A percentile compares a stretch with the other conserved stretches of the same genome.
phyloP scores from a whole-genome alignment of 2,888 invertebrate genomes.

The Entomobrya multifasciata region DNA sequence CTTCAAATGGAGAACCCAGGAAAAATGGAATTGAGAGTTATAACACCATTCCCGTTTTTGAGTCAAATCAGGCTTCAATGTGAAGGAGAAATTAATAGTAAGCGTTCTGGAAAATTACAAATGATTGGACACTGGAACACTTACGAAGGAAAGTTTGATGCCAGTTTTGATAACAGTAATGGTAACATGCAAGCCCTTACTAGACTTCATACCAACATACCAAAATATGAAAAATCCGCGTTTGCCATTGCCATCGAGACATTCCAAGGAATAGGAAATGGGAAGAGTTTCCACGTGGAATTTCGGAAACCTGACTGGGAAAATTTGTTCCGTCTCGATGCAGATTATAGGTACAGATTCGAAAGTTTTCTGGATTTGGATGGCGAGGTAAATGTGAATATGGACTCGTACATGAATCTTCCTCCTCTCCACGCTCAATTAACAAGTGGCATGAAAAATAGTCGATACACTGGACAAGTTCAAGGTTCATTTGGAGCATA shows the following conservation, averaged over 20 bases:
- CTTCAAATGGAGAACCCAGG: conserved; percentile 70
- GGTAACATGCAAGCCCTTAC: conserved; percentile 71
- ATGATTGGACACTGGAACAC: conserved; percentile 77
- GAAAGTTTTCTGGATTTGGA: conserved; percentile 78
- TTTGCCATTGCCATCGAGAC: conserved; percentile 77
- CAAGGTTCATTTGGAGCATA: conserved; percentile 75
- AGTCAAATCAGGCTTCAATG: conserved; percentile 5
- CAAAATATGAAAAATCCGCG: conserved; percentile 78
- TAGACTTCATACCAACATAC: conserved; percentile 79
- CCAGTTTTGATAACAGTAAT: conserved; percentile 76
- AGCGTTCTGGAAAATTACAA: conserved; percentile 53
- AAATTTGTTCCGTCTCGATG: conserved; percentile 77
- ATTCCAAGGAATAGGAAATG: conserved; percentile 77
- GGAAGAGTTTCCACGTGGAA: conserved; percentile 79
- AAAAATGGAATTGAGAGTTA: conserved; percentile 3
- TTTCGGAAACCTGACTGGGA: conserved; percentile 78
- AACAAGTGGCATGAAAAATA: conserved; percentile 75
- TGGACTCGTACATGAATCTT: conserved; percentile 78
- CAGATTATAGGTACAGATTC: conserved; percentile 79
- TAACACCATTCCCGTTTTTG: conserved; percentile 48
- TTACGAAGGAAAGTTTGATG: conserved; percentile 77
- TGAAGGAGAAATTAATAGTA: conserved; percentile 61
- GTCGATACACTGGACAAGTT: conserved; percentile 76
- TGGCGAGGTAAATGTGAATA: conserved; percentile 77
- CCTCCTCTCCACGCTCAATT: conserved; percentile 76